Base-by-base conservation (phyloP, 2,888 invertebrate species). In the Iselma pallidipennis region DNA sequence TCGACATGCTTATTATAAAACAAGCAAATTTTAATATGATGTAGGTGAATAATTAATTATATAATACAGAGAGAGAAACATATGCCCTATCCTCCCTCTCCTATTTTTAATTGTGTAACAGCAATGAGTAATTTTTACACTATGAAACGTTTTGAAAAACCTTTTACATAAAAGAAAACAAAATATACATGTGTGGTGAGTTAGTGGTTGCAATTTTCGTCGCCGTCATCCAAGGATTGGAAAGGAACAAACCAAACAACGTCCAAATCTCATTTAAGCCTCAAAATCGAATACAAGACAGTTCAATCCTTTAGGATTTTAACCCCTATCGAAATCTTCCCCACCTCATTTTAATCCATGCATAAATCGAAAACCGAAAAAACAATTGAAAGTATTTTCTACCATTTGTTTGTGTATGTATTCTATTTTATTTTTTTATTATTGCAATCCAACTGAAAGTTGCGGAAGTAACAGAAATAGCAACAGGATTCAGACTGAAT, bases 181-280 rank as follows among this genome's bases (percentile, higher is more conserved):
- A 10, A 45, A 45, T 7, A 45, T 45, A 6, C 5, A 19, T 2
- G 19, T 33, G 12, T 29, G 37, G 37, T 37, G 9, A n/a, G 9
- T 37, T 9, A 16, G 37, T 37, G 37, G 37, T 12, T 45, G 45
- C 21, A 45, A 45, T 45, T 45, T 45, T 45, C 21, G 10, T 45
- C 51, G 29, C 28, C 51, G 29, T 51, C 19, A 31, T 51, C 29
- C 51, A 31, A 21, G 51, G 16, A 51, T 51, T 51, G 51, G 21
- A 31, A 31, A 51, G 70, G 68, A 70, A 69, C 70, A 75, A 76
- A 74, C 74, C 75, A 77, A 76, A 75, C 77, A 75, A 73, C 64
- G 71, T 72, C 10, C 74, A 76, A 77, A 77, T 77, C 77, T 77
- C 72, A 48, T 67, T 68, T 74, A 76, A 76, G 73, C 75, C 70